Percentiles rank a stretch among this genome's conserved stretches.
Conservation (phyloP, 2,113 vertebrate species). For the Cyanoramphus novaezelandiae region DNA sequence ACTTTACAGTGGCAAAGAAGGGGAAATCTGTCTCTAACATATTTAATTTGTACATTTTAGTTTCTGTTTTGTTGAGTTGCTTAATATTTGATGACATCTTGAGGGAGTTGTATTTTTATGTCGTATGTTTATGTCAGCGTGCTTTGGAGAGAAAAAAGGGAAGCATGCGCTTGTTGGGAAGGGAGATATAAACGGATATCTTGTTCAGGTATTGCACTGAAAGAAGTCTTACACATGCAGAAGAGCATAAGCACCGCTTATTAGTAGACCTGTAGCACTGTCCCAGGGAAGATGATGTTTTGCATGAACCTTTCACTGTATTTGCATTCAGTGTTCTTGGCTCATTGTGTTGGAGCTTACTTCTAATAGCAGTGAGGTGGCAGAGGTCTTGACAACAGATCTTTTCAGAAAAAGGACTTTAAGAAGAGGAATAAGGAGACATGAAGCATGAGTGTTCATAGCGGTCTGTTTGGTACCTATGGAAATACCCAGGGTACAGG, state of each 20-base stretch:
- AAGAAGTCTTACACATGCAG: not conserved
- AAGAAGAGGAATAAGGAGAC: not conserved
- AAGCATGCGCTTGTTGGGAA: not conserved
- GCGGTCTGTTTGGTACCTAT: not conserved
- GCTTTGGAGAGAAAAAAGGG: not conserved
- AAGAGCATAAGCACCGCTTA: not conserved
- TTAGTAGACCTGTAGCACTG: not conserved
- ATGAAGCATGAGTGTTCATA: not conserved
- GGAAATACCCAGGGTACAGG: not conserved
- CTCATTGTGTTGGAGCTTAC: not conserved
- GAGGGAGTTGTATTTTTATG: not conserved
- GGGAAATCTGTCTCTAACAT: not conserved
- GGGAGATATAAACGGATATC: not conserved
- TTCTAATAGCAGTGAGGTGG: not conserved
- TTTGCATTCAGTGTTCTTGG: not conserved
- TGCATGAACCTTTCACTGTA: not conserved
- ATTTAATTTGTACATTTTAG: not conserved
- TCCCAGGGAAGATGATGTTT: not conserved
- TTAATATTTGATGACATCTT: not conserved
- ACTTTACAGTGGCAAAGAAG: not conserved
- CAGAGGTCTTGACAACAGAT: not conserved
- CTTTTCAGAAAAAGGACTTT: not conserved
- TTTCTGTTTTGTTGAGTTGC: not conserved
- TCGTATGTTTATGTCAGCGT: not conserved
- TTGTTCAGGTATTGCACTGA: not conserved